Evolutionary conservation across 2,888 invertebrate species (phyloP).

Genomic region (Leptinotarsa haldemani): DNA sequence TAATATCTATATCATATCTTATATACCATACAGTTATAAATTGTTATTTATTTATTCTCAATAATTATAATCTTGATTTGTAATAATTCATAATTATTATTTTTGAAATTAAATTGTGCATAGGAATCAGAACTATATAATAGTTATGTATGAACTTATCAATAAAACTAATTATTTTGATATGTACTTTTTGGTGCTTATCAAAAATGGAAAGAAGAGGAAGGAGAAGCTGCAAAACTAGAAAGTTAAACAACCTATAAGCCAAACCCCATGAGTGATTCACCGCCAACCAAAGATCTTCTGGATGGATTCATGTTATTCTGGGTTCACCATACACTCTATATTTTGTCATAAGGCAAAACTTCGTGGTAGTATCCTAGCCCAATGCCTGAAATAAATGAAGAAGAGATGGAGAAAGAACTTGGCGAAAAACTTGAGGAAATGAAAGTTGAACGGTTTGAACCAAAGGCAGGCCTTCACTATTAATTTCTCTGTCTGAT

Average conservation of each 20-base stretch:
- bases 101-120: no score
- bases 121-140: no score
- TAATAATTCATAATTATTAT: no score
- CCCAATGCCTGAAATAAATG: slow-evolving; percentile 55
- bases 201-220: slow-evolving; percentile 61
- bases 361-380: slow-evolving; percentile 80
- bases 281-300: slow-evolving; percentile 77
- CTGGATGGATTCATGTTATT: slow-evolving; percentile 75
- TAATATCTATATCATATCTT: no score
- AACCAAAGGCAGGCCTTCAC: slow-evolving; percentile 76
- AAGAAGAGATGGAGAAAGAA: slow-evolving; percentile 60
- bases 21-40: no score
- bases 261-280: slow-evolving; percentile 78
- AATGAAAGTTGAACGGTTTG: slow-evolving; percentile 66
- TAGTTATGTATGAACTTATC: no score
- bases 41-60: no score
- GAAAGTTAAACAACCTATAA: slow-evolving; percentile 59
- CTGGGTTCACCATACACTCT: slow-evolving; percentile 87
- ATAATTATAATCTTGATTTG: no score
- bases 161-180: no score
- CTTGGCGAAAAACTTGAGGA: slow-evolving; percentile 69
- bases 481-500: slow-evolving; percentile 65
- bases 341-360: slow-evolving; percentile 84
- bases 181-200: no score
- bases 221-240: slow-evolving; percentile 60